Evolutionary conservation across 2,113 vertebrate species (phyloP).

Genomic region (Elephantulus edwardii): DNA sequence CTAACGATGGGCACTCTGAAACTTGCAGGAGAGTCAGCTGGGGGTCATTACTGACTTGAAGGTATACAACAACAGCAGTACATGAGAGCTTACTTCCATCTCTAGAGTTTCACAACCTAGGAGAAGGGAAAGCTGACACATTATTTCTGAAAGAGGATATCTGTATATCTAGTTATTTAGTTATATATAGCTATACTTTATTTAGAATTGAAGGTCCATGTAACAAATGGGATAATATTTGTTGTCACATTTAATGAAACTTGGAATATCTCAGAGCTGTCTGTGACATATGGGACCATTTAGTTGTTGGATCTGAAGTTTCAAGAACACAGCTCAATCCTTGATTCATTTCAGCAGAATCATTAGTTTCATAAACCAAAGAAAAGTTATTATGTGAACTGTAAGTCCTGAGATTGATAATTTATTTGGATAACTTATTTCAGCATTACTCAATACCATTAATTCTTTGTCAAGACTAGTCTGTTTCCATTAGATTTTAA

Average conservation of each 20-base stretch:
- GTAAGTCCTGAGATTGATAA: slow-evolving; percentile 1
- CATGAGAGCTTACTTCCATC: background rate
- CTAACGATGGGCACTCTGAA: too few relatives aligned
- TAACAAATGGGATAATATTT: background rate
- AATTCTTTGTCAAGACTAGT: slow-evolving; percentile 6
- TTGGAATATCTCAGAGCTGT: slow-evolving; percentile 25
- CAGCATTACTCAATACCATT: background rate
- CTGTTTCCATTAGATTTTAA: background rate
- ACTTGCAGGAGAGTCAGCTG: too few relatives aligned
- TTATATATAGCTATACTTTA: background rate
- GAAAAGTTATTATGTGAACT: background rate
- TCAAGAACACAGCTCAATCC: background rate
- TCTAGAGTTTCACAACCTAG: background rate
- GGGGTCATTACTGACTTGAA: too few relatives aligned
- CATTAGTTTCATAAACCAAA: slow-evolving; percentile 17
- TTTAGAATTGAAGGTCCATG: background rate
- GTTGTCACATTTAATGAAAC: background rate
- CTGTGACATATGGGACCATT: background rate
- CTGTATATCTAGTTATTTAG: background rate
- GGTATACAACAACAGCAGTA: too few relatives aligned
- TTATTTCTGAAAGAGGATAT: background rate
- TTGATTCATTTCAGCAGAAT: background rate
- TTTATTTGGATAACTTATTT: slow-evolving; percentile 4
- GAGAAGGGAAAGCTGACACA: background rate
- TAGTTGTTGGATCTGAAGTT: background rate